Conservation (phyloP, 2,888 invertebrate genomes). For the Uropetala carovei region DNA sequence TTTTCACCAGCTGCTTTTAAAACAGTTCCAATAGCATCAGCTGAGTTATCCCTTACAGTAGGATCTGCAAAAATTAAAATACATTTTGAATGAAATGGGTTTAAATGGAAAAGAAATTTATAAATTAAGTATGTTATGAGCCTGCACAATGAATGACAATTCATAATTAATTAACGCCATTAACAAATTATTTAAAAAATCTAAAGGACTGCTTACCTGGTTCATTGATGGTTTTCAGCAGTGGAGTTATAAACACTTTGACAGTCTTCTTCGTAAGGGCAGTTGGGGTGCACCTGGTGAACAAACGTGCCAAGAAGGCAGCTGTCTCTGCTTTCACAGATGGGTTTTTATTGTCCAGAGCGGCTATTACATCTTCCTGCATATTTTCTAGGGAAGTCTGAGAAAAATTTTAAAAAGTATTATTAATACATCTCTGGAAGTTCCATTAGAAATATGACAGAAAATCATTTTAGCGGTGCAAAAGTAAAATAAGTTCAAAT, state of each 20-base stretch:
- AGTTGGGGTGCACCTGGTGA: slow-evolving; percentile 87
- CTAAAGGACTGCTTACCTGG: slow-evolving; percentile 77
- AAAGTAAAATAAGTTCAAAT: too few species aligned
- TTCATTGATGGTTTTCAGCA: slow-evolving; percentile 88
- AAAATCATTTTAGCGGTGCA: too few species aligned
- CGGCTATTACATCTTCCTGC: slow-evolving; percentile 90
- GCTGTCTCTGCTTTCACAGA: slow-evolving; percentile 92
- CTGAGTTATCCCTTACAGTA: slow-evolving; percentile 92
- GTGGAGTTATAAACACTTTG: slow-evolving; percentile 86
- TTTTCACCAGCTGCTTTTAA: slow-evolving; percentile 97
- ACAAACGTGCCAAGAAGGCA: slow-evolving; percentile 88
- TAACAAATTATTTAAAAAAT: background rate
- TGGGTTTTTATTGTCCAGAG: slow-evolving; percentile 94
- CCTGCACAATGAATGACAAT: background rate
- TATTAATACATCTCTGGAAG: background rate
- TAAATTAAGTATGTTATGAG: background rate
- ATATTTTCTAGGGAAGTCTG: slow-evolving; percentile 90
- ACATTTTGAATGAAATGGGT: background rate
- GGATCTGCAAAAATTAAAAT: slow-evolving; percentile 81
- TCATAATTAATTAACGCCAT: background rate
- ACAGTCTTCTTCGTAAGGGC: slow-evolving; percentile 92
- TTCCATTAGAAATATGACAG: too few species aligned
- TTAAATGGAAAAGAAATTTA: background rate
- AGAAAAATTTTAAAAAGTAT: slow-evolving; percentile 70
- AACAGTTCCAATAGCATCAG: slow-evolving; percentile 94